Conservation (phyloP, 1,140 invertebrate species). For the Zaprionus ornatus region DNA sequence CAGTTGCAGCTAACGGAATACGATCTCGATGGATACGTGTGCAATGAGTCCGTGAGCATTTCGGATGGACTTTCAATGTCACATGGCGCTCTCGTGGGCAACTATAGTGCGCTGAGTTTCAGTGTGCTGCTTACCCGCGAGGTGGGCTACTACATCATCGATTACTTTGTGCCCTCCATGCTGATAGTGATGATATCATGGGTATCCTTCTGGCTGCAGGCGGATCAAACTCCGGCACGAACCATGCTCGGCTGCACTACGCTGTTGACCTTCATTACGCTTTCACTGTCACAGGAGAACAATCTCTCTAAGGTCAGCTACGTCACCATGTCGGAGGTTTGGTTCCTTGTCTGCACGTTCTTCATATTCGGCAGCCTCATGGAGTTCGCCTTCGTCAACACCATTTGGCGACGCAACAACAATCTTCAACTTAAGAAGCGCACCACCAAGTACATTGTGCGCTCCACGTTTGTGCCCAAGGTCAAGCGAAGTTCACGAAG, state of each 20-base stretch:
- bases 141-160: constrained; percentile 94
- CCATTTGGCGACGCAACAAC: constrained; percentile 92
- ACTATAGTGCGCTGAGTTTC: constrained; percentile 92
- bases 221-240: constrained; percentile 92
- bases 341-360: constrained; percentile 92
- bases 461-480: constrained; percentile 91
- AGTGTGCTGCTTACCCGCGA: constrained; percentile 90
- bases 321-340: constrained; percentile 94
- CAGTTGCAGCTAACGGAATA: constrained; percentile 93
- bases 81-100: constrained; percentile 89
- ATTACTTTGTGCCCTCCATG: constrained; percentile 95
- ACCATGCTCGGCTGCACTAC: constrained; percentile 91
- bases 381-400: constrained; percentile 95
- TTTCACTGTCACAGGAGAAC: constrained; percentile 90
- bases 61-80: constrained; percentile 85
- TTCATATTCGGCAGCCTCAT: constrained; percentile 95
- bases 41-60: constrained; percentile 88
- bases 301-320: constrained; percentile 94
- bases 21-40: constrained; percentile 86
- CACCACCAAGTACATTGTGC: constrained; percentile 92
- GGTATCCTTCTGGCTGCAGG: constrained; percentile 96
- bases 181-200: constrained; percentile 94
- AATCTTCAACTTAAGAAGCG: constrained; percentile 92
- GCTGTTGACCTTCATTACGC: constrained; percentile 94
- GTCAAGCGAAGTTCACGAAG: constrained; percentile 86